Evolutionary conservation across 2,888 invertebrate species (phyloP).

Genomic region (Neoaliturus tenellus): DNA sequence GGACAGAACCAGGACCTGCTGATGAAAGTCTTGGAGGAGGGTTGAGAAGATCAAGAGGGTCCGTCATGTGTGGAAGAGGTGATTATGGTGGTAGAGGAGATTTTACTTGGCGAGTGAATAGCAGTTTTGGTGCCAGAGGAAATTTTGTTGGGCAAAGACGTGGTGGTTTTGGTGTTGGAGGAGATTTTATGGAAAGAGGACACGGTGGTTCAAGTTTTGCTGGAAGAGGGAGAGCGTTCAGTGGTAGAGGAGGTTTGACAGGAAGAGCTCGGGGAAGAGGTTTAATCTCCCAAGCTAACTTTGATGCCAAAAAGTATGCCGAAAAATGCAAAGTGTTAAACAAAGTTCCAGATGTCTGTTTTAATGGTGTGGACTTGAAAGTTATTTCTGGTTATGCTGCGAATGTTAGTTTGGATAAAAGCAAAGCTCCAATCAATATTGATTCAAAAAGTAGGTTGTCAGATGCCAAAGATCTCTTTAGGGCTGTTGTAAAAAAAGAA

Average conservation of each 20-base stretch:
- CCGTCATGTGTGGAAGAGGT: too few relatives aligned
- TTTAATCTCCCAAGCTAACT: background rate
- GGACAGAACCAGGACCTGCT: background rate
- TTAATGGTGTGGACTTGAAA: conserved; percentile 35
- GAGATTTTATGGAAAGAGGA: background rate
- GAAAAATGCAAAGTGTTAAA: conserved; percentile 28
- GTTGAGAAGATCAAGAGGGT: background rate
- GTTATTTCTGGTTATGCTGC: background rate
- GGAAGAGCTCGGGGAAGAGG: background rate
- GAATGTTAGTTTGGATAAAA: background rate
- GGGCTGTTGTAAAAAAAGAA: background rate
- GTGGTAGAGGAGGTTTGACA: background rate
- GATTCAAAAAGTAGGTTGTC: background rate
- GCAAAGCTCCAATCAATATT: background rate
- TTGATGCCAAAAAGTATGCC: conserved; percentile 15
- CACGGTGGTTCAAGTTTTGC: too few relatives aligned
- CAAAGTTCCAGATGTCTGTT: conserved; percentile 12
- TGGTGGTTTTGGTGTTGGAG: background rate
- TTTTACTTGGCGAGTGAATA: background rate
- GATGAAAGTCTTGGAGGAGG: background rate
- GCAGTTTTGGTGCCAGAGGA: background rate
- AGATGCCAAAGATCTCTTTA: background rate
- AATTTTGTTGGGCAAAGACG: background rate
- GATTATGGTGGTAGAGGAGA: background rate
- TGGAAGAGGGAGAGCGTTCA: background rate